Percentiles rank a stretch among this genome's conserved stretches.
phyloP scores from a whole-genome alignment of 2,797 vertebrate genomes.

The Sparidentex hasta region DNA sequence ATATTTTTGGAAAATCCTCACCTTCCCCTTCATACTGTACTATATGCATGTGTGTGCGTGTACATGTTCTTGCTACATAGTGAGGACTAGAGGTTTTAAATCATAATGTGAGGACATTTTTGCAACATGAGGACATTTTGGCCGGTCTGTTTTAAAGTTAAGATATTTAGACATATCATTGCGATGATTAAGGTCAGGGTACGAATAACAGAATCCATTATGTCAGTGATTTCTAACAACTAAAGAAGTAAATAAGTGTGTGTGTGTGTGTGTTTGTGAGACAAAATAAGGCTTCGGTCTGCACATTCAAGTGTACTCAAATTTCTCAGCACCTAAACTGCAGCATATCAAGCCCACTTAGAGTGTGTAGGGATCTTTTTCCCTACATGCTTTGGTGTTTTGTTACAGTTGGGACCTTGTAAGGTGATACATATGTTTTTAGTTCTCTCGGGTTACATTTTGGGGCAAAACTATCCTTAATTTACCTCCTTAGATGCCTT shows the following conservation, averaged over 20 bases:
- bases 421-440: neutral
- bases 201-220: no score
- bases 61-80: neutral
- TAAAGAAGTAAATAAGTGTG: no score
- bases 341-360: neutral
- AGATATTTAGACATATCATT: no score
- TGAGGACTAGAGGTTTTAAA: no score
- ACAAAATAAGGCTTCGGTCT: neutral
- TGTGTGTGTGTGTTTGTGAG: neutral
- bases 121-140: no score
- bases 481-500: neutral
- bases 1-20: neutral
- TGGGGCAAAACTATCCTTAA: neutral
- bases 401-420: neutral
- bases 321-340: neutral
- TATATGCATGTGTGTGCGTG: neutral
- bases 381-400: neutral
- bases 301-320: neutral
- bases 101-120: no score
- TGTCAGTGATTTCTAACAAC: no score
- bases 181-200: no score
- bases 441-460: neutral
- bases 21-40: neutral
- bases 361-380: neutral
- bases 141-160: no score